phyloP scores from a whole-genome alignment of 2,797 vertebrate genomes.

The Carcharodon carcharias region DNA sequence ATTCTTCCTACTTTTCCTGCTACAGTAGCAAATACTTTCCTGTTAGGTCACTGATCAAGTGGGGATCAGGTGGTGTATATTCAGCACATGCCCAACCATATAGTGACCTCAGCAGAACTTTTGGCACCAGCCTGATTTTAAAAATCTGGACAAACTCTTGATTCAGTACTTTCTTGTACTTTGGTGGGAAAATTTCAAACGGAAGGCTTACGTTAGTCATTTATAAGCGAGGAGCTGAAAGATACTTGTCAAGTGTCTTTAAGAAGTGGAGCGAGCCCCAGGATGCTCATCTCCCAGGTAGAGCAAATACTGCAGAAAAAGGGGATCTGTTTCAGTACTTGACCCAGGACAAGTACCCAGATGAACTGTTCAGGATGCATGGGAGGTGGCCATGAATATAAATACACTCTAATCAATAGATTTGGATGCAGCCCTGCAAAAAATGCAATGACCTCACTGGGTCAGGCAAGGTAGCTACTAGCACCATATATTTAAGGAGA shows the following conservation, averaged over 20 bases:
- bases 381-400: background rate
- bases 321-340: background rate
- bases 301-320: background rate
- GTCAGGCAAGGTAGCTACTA: background rate
- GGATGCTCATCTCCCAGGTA: background rate
- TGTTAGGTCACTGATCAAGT: background rate
- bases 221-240: background rate
- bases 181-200: background rate
- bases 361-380: background rate
- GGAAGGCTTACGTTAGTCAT: background rate
- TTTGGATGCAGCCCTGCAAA: background rate
- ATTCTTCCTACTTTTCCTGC: background rate
- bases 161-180: background rate
- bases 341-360: background rate
- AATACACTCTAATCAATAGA: background rate
- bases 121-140: background rate
- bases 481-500: background rate
- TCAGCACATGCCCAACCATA: background rate
- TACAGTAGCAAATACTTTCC: background rate
- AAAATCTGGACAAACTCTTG: background rate
- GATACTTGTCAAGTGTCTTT: background rate
- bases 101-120: background rate
- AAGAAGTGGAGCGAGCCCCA: background rate
- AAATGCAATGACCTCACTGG: background rate
- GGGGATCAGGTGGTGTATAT: background rate